Conservation (phyloP, 1,140 invertebrate genomes). For the Diabrotica virgifera region DNA sequence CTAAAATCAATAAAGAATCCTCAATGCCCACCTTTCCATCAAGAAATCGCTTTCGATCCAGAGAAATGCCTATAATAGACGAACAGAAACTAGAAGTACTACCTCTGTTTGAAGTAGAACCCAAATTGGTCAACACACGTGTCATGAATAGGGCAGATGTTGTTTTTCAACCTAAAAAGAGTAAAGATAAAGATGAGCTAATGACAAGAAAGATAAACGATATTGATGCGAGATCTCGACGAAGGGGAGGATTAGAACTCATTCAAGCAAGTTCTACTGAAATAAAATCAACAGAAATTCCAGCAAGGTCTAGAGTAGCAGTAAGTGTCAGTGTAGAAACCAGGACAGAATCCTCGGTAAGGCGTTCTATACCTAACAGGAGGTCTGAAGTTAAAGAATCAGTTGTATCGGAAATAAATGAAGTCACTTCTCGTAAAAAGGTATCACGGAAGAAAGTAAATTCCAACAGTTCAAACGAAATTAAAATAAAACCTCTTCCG, state of each 20-base stretch:
- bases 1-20: background rate
- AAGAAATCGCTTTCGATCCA: conserved; percentile 25
- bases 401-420: conserved; percentile 40
- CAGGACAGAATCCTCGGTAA: conserved; percentile 16
- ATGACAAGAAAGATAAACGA: conserved; percentile 30
- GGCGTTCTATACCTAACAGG: conserved; percentile 8
- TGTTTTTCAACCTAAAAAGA: conserved; percentile 8
- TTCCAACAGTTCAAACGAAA: conserved; percentile 1
- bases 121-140: conserved; percentile 27
- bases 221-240: conserved; percentile 28
- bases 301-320: background rate
- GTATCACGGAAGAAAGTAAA: conserved; percentile 31
- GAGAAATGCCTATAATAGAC: conserved; percentile 32
- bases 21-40: background rate
- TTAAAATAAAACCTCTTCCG: conserved; percentile 21
- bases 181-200: background rate
- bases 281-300: conserved; percentile 6
- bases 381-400: conserved; percentile 32
- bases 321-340: conserved; percentile 17
- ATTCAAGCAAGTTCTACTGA: background rate
- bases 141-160: background rate
- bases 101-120: conserved; percentile 42
- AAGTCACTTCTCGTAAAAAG: conserved; percentile 40
- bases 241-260: background rate
- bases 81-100: conserved; percentile 43